A percentile compares a stretch with the other conserved stretches of the same genome.
Evolutionary conservation across 2,113 vertebrate genomes (phyloP).

Genomic region (Pteruthius melanotis): DNA sequence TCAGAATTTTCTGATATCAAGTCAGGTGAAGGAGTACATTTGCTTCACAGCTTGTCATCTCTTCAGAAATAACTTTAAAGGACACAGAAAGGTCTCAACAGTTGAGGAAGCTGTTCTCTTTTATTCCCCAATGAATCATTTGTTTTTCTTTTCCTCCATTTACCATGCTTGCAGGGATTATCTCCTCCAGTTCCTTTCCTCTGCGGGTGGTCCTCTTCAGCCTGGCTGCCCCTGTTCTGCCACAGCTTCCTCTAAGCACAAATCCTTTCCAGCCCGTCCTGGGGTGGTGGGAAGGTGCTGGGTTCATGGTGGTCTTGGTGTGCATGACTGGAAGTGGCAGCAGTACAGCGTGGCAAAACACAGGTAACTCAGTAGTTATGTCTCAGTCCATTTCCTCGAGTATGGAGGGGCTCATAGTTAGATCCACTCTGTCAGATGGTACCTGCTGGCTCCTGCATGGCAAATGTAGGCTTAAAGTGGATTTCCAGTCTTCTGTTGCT

Average conservation of each 20-base stretch:
- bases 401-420: neutral
- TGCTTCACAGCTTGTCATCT: neutral
- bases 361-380: neutral
- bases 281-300: neutral
- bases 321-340: neutral
- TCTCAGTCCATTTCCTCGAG: neutral
- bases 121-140: neutral
- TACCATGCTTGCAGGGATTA: neutral
- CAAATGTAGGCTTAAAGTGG: neutral
- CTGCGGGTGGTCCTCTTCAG: neutral
- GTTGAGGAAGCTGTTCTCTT: neutral
- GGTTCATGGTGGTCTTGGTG: neutral
- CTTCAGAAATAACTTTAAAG: neutral
- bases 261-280: neutral
- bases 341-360: neutral
- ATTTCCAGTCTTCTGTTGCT: neutral
- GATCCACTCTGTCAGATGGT: neutral
- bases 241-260: neutral
- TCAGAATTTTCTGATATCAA: neutral
- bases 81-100: neutral
- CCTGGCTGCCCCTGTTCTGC: neutral
- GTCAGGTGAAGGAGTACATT: neutral
- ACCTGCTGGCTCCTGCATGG: neutral
- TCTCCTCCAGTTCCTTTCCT: neutral
- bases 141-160: neutral